These are phyloP conservation scores for Rotaria magnacalcarata DNA, from an alignment of 2,888 invertebrate species.

Conservation along the genomic window DNA sequence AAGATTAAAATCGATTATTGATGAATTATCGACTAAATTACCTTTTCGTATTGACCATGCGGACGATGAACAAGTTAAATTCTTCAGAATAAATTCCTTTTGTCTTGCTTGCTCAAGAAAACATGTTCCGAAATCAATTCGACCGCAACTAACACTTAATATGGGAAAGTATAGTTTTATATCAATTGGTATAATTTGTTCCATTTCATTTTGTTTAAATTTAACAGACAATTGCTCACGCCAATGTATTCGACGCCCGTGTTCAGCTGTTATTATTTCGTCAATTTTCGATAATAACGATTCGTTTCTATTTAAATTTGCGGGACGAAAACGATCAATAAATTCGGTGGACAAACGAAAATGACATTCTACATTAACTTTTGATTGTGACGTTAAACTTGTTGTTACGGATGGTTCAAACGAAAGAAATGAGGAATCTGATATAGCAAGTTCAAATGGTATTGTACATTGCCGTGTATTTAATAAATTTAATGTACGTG, in stretches of 20 bases:
- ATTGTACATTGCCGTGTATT: neutral
- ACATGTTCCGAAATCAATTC: conserved; percentile 1
- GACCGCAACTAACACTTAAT: neutral
- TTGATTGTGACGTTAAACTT: neutral
- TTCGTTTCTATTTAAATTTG: neutral
- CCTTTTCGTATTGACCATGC: conserved; percentile 28
- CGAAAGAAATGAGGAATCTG: neutral
- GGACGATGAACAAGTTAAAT: conserved; percentile 12
- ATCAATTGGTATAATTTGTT: conserved; percentile 19
- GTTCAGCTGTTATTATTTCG: neutral
- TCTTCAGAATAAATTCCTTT: neutral
- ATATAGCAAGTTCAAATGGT: neutral
- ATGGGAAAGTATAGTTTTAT: neutral
- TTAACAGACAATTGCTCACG: neutral
- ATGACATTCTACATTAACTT: neutral
- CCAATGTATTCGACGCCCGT: neutral
- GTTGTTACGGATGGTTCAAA: neutral
- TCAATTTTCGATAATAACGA: neutral
- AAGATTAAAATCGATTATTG: too few species aligned
- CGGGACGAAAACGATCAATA: neutral
- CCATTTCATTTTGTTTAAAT: neutral
- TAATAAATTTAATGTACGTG: neutral
- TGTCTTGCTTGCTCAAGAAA: conserved; percentile 11
- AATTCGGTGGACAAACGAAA: neutral
- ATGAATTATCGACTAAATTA: neutral